A percentile compares a stretch with the other conserved stretches of the same genome.
Evolutionary conservation across 2,888 invertebrate genomes (phyloP).

Genomic region (Heteromurus nitidus): DNA sequence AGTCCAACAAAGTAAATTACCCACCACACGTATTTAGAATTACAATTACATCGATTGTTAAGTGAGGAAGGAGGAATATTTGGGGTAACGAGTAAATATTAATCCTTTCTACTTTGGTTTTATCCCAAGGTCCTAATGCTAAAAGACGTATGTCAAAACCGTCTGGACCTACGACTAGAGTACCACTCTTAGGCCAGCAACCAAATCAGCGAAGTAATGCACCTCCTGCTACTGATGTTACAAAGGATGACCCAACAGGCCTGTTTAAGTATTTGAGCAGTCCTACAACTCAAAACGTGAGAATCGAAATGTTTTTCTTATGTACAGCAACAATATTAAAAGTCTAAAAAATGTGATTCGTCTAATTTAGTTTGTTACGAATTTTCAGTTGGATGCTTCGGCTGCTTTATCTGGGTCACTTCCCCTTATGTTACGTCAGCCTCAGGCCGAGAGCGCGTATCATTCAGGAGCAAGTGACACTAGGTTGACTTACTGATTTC

Average conservation of each 20-base stretch:
- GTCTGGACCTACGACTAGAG: conserved; percentile 43
- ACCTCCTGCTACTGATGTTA: background rate
- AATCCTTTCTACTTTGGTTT: too few relatives aligned
- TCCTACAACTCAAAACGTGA: background rate
- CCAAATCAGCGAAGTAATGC: background rate
- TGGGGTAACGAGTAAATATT: too few relatives aligned
- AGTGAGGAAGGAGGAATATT: too few relatives aligned
- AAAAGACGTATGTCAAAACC: conserved; percentile 57
- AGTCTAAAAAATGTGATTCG: background rate
- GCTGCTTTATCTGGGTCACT: too few relatives aligned
- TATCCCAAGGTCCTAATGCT: conserved; percentile 45
- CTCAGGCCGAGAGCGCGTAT: background rate
- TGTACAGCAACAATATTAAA: too few relatives aligned
- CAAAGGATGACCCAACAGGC: conserved; percentile 18
- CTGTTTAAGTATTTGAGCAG: conserved; percentile 21
- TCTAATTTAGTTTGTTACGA: background rate
- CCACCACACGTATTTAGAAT: too few relatives aligned
- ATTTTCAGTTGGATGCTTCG: too few relatives aligned
- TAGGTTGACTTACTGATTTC: conserved; percentile 6
- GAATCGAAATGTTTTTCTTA: background rate
- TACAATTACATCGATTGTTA: too few relatives aligned
- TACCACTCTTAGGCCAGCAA: conserved; percentile 16
- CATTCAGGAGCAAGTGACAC: background rate
- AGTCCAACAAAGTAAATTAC: too few relatives aligned
- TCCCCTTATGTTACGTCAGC: conserved; percentile 23